Conservation (phyloP, 2,888 invertebrate genomes). For the Pherbina coryleti region DNA sequence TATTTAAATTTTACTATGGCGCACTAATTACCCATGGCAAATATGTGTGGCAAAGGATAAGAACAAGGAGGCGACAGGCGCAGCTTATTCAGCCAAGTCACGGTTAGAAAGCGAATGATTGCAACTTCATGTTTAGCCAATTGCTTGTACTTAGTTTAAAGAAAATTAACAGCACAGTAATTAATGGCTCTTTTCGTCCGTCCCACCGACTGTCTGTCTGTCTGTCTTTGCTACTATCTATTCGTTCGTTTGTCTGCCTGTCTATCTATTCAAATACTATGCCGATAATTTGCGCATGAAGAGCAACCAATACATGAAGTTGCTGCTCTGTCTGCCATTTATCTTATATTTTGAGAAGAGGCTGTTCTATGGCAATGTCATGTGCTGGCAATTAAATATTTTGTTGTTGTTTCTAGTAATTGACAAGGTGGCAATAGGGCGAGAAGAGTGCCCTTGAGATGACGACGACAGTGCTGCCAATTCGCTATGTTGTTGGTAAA, state of each 20-base stretch:
- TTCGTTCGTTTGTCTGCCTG: not conserved
- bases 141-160: slow-evolving; percentile 3
- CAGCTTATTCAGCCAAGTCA: not conserved
- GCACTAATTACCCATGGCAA: slow-evolving; percentile 43
- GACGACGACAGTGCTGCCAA: not conserved
- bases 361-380: not conserved
- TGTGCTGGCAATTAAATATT: slow-evolving; percentile 22
- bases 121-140: slow-evolving; percentile 4
- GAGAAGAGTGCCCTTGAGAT: no score
- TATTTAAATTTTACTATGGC: slow-evolving; percentile 29
- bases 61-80: not conserved
- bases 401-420: slow-evolving; percentile 4
- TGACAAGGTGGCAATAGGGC: not conserved
- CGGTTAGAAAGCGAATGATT: not conserved
- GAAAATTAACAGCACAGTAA: slow-evolving; percentile 30
- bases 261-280: not conserved
- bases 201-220: not conserved
- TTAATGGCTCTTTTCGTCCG: slow-evolving; percentile 10
- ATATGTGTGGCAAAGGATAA: slow-evolving; percentile 21
- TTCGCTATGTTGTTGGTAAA: not conserved
- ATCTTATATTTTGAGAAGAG: not conserved
- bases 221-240: not conserved
- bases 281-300: slow-evolving; percentile 23
- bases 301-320: not conserved
- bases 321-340: slow-evolving; percentile 7